Evolutionary conservation across 2,113 vertebrate species (phyloP).

Genomic region (Anhinga rufa): DNA sequence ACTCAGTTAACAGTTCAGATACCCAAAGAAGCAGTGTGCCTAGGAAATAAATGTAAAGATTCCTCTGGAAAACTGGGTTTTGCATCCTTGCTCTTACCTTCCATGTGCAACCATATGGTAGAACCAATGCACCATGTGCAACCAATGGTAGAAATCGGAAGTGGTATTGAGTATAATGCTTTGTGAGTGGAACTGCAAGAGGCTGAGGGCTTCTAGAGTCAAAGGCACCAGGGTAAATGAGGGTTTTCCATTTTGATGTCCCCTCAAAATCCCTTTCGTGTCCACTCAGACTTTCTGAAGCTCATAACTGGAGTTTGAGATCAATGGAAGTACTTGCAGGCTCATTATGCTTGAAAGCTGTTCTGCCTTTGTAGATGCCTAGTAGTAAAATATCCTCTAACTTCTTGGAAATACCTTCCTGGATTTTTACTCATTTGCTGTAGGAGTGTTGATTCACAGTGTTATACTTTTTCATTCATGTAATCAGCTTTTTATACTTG

Average conservation of each 20-base stretch:
- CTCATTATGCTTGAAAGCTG: background rate
- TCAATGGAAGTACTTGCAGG: background rate
- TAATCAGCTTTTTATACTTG: background rate
- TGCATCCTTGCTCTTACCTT: background rate
- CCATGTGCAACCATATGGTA: background rate
- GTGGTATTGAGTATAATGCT: background rate
- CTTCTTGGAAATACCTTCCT: background rate
- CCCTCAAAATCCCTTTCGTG: background rate
- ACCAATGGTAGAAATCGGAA: background rate
- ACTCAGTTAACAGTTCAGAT: rapidly evolving
- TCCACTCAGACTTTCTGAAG: background rate
- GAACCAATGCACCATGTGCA: background rate
- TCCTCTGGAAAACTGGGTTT: background rate
- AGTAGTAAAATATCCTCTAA: background rate
- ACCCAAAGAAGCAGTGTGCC: background rate
- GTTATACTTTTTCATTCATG: background rate
- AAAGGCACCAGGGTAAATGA: background rate
- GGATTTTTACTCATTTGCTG: background rate
- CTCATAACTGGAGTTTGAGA: background rate
- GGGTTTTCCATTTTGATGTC: background rate
- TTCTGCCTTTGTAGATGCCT: background rate
- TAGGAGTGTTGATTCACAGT: background rate
- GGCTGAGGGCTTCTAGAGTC: background rate
- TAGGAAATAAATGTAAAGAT: background rate
- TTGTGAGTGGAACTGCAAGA: background rate